Conservation (phyloP, 2,888 invertebrate species). For the Linnaemya tessellans region DNA sequence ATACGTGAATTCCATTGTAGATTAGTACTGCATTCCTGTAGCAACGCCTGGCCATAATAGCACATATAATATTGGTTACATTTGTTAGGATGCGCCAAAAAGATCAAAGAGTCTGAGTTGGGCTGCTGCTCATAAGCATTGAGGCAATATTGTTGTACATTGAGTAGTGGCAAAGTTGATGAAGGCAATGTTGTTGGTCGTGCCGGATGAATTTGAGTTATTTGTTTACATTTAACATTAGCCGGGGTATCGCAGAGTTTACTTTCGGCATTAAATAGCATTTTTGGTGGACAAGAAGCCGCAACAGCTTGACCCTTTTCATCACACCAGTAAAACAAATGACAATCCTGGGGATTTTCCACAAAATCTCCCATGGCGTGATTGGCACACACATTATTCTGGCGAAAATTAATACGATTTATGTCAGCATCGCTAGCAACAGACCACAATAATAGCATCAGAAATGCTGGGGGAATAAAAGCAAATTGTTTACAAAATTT, state of each 20-base stretch:
- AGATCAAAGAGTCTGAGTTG: constrained; percentile 73
- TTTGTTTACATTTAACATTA: constrained; percentile 76
- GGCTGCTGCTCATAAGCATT: constrained; percentile 44
- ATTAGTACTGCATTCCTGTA: constrained; percentile 79
- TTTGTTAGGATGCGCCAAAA: constrained; percentile 77
- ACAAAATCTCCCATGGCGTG: constrained; percentile 79
- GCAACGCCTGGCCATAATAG: constrained; percentile 80
- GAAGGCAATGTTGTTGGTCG: constrained; percentile 19
- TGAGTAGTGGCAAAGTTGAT: not conserved
- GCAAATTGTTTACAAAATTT: not conserved
- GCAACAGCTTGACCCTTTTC: constrained; percentile 77
- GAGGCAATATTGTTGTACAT: constrained; percentile 47
- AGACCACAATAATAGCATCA: not conserved
- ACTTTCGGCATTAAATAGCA: constrained; percentile 80
- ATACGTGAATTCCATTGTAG: constrained; percentile 81
- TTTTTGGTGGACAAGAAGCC: constrained; percentile 80
- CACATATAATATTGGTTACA: constrained; percentile 81
- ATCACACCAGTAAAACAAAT: constrained; percentile 79
- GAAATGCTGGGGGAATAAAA: not conserved
- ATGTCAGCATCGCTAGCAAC: not conserved
- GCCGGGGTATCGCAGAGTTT: constrained; percentile 79
- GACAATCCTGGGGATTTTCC: constrained; percentile 78
- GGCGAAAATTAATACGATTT: not conserved
- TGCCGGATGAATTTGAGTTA: not conserved
- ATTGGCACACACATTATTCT: constrained; percentile 74